A percentile compares a stretch with the other conserved stretches of the same genome.
Conservation (phyloP, 1,140 invertebrate species). For the Batillaria attramentaria region DNA sequence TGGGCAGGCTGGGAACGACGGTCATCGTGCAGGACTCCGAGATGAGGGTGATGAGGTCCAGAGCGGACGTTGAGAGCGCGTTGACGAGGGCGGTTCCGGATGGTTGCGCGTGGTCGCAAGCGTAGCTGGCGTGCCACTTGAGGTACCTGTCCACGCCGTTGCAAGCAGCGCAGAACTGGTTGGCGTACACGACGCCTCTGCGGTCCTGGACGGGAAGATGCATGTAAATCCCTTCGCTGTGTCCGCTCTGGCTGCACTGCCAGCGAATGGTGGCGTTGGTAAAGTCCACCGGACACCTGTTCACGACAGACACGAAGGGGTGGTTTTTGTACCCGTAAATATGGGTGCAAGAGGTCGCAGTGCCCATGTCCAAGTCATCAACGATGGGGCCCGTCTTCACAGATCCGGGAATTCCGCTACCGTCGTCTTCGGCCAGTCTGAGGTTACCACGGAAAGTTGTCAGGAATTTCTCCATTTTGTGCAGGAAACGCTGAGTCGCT, state of each 20-base stretch:
- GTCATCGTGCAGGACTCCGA: not conserved
- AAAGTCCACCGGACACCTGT: constrained; percentile 31
- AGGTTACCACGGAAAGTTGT: not conserved
- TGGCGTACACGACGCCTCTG: constrained; percentile 74
- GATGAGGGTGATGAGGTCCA: not conserved
- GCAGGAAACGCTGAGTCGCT: not conserved
- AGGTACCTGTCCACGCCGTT: constrained; percentile 67
- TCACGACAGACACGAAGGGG: constrained; percentile 35
- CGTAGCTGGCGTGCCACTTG: constrained; percentile 57
- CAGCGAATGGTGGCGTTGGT: not conserved
- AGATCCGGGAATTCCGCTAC: no score
- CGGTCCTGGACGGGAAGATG: constrained; percentile 69
- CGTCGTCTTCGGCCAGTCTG: no score
- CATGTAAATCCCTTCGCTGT: constrained; percentile 43
- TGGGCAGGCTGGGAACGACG: constrained; percentile 3
- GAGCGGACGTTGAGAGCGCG: no score
- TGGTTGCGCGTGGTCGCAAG: constrained; percentile 7
- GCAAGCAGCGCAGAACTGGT: constrained; percentile 77
- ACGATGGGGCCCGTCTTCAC: not conserved
- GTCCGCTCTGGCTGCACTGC: constrained; percentile 24
- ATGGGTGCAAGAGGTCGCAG: not conserved
- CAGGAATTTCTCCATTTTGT: not conserved
- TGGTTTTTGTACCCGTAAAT: constrained; percentile 11
- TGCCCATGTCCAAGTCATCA: not conserved
- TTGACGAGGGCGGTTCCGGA: not conserved